Percentiles rank a stretch among this genome's conserved stretches.
Evolutionary conservation across 2,113 vertebrate species (phyloP).

Genomic region (Datnioides undecimradiatus): DNA sequence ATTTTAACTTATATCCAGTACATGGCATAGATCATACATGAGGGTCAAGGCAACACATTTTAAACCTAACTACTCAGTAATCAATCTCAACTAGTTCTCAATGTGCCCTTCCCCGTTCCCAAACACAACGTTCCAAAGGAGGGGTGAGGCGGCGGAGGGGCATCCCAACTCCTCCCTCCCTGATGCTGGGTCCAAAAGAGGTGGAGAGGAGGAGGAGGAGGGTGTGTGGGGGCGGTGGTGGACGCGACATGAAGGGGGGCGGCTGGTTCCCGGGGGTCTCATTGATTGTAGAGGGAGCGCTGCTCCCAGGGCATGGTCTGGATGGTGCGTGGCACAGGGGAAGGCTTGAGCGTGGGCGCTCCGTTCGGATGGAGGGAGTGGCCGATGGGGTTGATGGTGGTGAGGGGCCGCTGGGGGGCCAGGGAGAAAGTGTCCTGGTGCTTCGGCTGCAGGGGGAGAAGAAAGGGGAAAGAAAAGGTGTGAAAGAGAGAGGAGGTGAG

Average conservation of each 20-base stretch:
- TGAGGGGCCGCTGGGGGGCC: conserved; percentile 80
- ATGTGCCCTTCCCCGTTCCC: conserved; percentile 48
- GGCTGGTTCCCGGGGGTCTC: conserved; percentile 43
- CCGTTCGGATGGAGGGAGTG: conserved; percentile 82
- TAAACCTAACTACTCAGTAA: conserved; percentile 79
- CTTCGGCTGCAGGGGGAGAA: conserved; percentile 61
- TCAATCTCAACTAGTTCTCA: conserved; percentile 77
- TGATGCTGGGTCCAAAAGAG: conserved; percentile 41
- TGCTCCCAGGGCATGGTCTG: conserved; percentile 83
- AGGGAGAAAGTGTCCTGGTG: conserved; percentile 81
- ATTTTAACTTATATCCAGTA: conserved; percentile 78
- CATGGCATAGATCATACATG: conserved; percentile 80
- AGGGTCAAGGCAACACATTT: conserved; percentile 80
- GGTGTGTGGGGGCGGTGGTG: neutral
- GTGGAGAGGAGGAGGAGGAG: neutral
- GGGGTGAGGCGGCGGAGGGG: conserved; percentile 18
- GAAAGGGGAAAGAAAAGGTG: too few species aligned
- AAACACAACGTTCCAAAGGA: conserved; percentile 54
- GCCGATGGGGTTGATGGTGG: conserved; percentile 81
- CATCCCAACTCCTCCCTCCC: conserved; percentile 59
- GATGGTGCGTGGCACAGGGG: conserved; percentile 79
- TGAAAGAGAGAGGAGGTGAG: neutral
- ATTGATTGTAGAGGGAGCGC: conserved; percentile 84
- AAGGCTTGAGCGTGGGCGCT: conserved; percentile 79
- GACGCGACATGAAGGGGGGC: neutral